Evolutionary conservation across 2,888 invertebrate species (phyloP), one percentile per base, ranked within the genome.

Genomic region (Lycaena phlaeas): DNA sequence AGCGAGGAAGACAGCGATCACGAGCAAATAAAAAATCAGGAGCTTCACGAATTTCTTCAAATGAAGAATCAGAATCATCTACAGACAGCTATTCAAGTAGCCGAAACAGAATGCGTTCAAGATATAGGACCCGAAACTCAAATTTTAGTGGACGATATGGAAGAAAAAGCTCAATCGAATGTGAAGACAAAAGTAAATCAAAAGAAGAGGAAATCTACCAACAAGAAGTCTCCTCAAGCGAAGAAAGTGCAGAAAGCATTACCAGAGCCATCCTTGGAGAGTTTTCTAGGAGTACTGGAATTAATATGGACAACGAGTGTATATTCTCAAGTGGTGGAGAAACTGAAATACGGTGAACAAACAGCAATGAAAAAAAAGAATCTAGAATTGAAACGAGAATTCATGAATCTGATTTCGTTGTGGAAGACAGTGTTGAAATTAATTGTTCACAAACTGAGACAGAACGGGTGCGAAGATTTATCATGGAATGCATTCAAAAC

Each of bases 401-500:
- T 42, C n/a, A 37, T 22, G 28, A 46, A 40, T 2, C 31, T 43
- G 41, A 46, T 40, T 12, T 40, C 39, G 2, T 43, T 43, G 29
- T 43, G 40, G 39, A 43, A 40, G 44, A 44, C 47, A 30, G 22
- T 42, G 9, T 40, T 40, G 37, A 49, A 50, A 41, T 48, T 42
- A n/a, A 39, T 49, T 0, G 42, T 53, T 1, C 51, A 51, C 48
- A 42, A 45, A 49, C 43, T 46, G 48, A 45, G 9, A 22, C 14
- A 14, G 38, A 38, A 2, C 9, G 9, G 9, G 4, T 48, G 44
- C 43, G 48, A 48, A 1, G 44, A 40, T 52, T 53, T 52, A 46
- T 52, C 47, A 31, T 54, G 52, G 52, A 52, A 12, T 51, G 52
- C 43, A 0, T 54, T 54, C 49, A 51, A 22, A 47, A 51, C 45